These are phyloP conservation scores for Caenorhabditis panamensis DNA, from an alignment of 2,888 invertebrate genomes.

Conservation along the genomic window DNA sequence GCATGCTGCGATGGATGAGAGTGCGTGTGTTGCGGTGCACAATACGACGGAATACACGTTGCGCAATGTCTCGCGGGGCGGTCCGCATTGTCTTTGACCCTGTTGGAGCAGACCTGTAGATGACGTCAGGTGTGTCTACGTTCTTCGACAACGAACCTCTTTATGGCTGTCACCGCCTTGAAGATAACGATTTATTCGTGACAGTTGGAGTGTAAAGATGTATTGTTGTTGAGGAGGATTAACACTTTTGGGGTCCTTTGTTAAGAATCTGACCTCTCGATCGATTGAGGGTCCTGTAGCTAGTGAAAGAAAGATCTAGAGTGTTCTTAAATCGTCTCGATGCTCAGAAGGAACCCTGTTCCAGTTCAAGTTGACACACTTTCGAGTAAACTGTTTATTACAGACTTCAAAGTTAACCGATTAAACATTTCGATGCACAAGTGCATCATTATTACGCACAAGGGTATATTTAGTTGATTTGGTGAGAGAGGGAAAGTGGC, in stretches of 20 bases:
- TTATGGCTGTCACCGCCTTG: no score
- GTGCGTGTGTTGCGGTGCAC: constrained; percentile 21
- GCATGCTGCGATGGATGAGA: not conserved
- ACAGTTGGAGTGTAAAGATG: not conserved
- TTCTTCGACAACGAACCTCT: not conserved
- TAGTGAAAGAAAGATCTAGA: no score
- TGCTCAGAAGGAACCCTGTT: no score
- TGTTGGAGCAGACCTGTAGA: not conserved
- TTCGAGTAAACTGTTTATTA: constrained; percentile 34
- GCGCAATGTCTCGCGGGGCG: constrained; percentile 4
- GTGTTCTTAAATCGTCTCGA: no score
- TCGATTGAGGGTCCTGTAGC: no score
- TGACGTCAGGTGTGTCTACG: no score
- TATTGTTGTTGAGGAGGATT: not conserved
- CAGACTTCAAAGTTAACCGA: constrained; percentile 21
- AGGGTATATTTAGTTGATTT: not conserved
- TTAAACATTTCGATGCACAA: not conserved
- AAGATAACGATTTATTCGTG: not conserved
- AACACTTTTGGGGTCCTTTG: no score
- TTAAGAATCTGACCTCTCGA: not conserved
- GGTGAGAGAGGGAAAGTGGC: constrained; percentile 6
- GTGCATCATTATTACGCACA: constrained; percentile 18
- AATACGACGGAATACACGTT: constrained; percentile 11
- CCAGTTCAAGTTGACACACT: no score
- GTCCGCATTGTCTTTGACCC: constrained; percentile 9